phyloP scores from a whole-genome alignment of 1,140 invertebrate genomes.

The Drosophila murphyi region DNA sequence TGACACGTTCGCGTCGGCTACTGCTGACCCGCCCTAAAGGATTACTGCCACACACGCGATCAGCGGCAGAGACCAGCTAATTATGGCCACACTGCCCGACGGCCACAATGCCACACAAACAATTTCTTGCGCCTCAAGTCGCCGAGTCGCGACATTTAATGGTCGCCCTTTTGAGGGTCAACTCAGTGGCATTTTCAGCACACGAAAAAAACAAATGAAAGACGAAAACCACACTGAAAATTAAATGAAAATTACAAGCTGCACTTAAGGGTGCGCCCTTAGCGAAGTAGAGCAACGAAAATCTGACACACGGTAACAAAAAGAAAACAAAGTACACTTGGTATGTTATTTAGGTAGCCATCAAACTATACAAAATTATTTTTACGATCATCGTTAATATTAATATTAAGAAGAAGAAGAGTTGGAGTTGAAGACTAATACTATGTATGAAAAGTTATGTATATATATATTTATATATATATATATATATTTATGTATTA shows the following conservation, averaged over 20 bases:
- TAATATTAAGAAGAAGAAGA: background rate
- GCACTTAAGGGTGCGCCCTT: conserved; percentile 55
- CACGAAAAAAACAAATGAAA: conserved; percentile 12
- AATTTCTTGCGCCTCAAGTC: conserved; percentile 59
- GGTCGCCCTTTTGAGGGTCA: conserved; percentile 75
- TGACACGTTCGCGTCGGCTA: conserved; percentile 57
- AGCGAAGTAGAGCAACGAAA: conserved; percentile 21
- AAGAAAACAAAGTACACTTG: conserved; percentile 2
- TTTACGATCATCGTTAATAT: background rate
- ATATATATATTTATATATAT: no score
- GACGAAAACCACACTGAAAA: conserved; percentile 64
- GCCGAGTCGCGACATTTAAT: conserved; percentile 74
- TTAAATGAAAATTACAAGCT: conserved; percentile 77
- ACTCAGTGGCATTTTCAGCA: conserved; percentile 63
- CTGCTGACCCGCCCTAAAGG: conserved; percentile 61
- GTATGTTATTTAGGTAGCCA: background rate
- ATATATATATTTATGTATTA: no score
- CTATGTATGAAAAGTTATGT: no score
- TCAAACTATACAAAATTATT: background rate
- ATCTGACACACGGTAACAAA: conserved; percentile 31
- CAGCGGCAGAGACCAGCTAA: conserved; percentile 56
- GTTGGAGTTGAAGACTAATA: no score
- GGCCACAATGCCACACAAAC: conserved; percentile 21
- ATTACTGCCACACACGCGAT: conserved; percentile 77
- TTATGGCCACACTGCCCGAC: conserved; percentile 42